These are phyloP conservation scores for Dasysyrphus albostriatus DNA, from an alignment of 2,888 invertebrate species.

Conservation along the genomic window DNA sequence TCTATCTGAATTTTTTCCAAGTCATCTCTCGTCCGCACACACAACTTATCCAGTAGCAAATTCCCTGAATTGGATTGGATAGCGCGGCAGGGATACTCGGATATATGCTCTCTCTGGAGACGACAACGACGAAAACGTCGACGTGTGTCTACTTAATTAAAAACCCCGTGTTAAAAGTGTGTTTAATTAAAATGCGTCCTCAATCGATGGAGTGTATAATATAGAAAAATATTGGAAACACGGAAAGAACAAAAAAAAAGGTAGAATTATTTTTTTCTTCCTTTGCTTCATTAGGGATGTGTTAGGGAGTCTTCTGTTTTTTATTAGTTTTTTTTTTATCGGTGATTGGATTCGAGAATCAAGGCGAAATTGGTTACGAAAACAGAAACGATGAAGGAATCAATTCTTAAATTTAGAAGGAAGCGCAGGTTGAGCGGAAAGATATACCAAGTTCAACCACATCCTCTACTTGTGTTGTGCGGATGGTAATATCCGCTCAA, in stretches of 20 bases:
- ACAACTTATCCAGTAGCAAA: slow-evolving; percentile 69
- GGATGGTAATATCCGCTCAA: slow-evolving; percentile 13
- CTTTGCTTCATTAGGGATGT: slow-evolving; percentile 64
- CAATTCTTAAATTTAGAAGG: slow-evolving; percentile 26
- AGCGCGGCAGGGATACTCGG: slow-evolving; percentile 24
- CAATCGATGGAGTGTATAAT: slow-evolving; percentile 23
- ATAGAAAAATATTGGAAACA: slow-evolving; percentile 14
- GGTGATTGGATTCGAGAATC: slow-evolving; percentile 27
- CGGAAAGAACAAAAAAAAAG: slow-evolving; percentile 32
- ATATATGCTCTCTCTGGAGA: not conserved
- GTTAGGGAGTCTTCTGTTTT: slow-evolving; percentile 40
- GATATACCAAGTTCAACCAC: slow-evolving; percentile 38
- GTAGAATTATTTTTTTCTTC: slow-evolving; percentile 24
- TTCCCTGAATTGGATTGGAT: slow-evolving; percentile 41
- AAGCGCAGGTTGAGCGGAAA: not conserved
- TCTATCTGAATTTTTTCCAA: slow-evolving; percentile 39
- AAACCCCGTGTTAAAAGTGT: slow-evolving; percentile 68
- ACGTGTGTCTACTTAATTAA: slow-evolving; percentile 76
- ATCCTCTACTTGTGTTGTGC: slow-evolving; percentile 29
- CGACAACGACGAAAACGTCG: not conserved
- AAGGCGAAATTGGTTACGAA: slow-evolving; percentile 37
- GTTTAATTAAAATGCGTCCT: slow-evolving; percentile 73
- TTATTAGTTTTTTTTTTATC: slow-evolving; percentile 15
- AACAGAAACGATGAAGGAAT: slow-evolving; percentile 31
- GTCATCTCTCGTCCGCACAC: slow-evolving; percentile 59